A percentile compares a stretch with the other conserved stretches of the same genome.
Evolutionary conservation across 2,797 vertebrate species (phyloP).

Genomic region (Babyrousa celebensis): DNA sequence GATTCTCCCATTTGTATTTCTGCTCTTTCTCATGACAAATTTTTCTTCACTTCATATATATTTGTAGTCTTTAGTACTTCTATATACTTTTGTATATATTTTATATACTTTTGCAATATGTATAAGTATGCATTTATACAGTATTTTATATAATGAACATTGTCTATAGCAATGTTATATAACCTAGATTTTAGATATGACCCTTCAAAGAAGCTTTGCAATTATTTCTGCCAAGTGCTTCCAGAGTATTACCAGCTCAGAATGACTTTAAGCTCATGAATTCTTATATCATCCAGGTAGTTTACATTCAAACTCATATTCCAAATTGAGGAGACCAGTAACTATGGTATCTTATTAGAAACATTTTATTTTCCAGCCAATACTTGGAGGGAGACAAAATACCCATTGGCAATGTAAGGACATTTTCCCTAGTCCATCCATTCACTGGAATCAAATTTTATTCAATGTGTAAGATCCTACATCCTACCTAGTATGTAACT

Average conservation of each 20-base stretch:
- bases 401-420: neutral
- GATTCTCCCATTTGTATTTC: neutral
- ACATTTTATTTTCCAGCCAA: constrained; percentile 9
- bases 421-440: neutral
- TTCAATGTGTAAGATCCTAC: neutral
- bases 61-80: neutral
- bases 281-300: neutral
- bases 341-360: neutral
- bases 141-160: neutral
- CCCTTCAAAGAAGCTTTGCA: neutral
- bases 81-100: neutral
- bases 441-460: neutral
- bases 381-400: neutral
- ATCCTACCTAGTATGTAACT: neutral
- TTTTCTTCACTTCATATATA: neutral
- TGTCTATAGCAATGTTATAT: neutral
- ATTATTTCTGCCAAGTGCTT: neutral
- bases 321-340: neutral
- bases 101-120: neutral
- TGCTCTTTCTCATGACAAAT: neutral
- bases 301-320: neutral
- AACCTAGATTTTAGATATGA: neutral
- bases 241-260: neutral
- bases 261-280: neutral
- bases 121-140: neutral